phyloP scores from a whole-genome alignment of 2,888 invertebrate species.

The Eumacrocentrus americanus region DNA sequence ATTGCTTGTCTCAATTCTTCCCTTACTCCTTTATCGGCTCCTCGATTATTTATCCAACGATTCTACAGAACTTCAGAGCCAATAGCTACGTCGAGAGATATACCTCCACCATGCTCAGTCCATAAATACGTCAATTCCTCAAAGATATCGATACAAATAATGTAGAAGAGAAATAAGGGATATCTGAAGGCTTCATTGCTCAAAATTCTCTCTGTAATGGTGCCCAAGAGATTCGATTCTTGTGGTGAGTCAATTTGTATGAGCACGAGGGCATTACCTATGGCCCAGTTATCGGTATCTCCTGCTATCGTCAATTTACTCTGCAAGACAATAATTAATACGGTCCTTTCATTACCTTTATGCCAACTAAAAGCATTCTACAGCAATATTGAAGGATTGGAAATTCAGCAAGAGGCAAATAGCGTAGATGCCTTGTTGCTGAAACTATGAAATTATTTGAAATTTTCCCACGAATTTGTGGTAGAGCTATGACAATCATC shows the following conservation, averaged over 20 bases:
- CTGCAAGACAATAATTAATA: constrained; percentile 49
- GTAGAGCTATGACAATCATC: constrained; percentile 71
- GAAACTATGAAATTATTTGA: constrained; percentile 72
- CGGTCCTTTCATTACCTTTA: constrained; percentile 52
- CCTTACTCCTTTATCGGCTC: constrained; percentile 91
- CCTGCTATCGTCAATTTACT: constrained; percentile 63
- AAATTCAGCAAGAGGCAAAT: constrained; percentile 75
- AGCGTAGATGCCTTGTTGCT: constrained; percentile 78
- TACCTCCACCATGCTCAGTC: constrained; percentile 81
- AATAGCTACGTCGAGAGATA: constrained; percentile 72
- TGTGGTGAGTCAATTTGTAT: constrained; percentile 90
- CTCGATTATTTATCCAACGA: constrained; percentile 87
- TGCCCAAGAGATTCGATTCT: constrained; percentile 73
- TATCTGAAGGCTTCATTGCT: constrained; percentile 80
- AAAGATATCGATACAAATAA: constrained; percentile 86
- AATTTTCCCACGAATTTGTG: constrained; percentile 68
- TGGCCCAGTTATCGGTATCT: constrained; percentile 71
- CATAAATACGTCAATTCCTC: constrained; percentile 87
- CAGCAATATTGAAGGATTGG: constrained; percentile 85
- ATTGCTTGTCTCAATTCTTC: constrained; percentile 91
- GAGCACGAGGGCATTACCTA: constrained; percentile 84
- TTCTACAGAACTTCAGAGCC: constrained; percentile 55
- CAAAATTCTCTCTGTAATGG: constrained; percentile 76
- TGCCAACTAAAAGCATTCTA: constrained; percentile 66
- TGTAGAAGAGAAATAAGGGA: constrained; percentile 78